Conservation (phyloP, 2,113 vertebrate species). For the Ceyx cyanopectus region DNA sequence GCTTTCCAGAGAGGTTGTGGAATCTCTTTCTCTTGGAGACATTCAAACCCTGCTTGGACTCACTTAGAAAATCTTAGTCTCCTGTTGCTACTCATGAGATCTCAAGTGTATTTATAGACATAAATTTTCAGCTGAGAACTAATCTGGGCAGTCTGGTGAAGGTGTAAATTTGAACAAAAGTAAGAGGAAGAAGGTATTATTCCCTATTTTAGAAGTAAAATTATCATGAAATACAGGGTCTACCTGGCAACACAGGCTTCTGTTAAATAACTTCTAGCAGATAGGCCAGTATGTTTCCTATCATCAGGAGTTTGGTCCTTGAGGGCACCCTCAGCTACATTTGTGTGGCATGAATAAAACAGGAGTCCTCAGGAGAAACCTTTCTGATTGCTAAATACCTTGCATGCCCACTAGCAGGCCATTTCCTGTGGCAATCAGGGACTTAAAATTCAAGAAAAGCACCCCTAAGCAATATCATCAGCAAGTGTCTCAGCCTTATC, state of each 20-base stretch:
- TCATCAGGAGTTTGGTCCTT: background rate
- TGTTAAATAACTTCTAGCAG: background rate
- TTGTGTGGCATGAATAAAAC: background rate
- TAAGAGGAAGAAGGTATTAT: background rate
- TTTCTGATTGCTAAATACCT: background rate
- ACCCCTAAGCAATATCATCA: background rate
- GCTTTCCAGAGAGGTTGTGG: no score
- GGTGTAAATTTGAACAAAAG: background rate
- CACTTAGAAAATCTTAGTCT: background rate
- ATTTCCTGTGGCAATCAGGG: background rate
- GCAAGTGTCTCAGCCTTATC: background rate
- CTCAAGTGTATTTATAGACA: background rate
- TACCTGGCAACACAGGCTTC: background rate
- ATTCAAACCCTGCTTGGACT: background rate
- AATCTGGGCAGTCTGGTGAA: background rate
- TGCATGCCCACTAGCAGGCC: background rate
- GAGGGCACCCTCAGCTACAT: background rate
- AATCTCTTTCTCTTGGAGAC: no score
- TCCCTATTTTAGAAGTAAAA: background rate
- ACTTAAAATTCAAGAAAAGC: background rate
- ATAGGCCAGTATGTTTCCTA: background rate
- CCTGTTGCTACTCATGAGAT: background rate
- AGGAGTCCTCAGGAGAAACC: background rate
- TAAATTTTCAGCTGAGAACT: background rate
- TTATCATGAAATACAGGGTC: background rate